Conservation (phyloP, 2,113 vertebrate genomes). For the Morone chrysops region DNA sequence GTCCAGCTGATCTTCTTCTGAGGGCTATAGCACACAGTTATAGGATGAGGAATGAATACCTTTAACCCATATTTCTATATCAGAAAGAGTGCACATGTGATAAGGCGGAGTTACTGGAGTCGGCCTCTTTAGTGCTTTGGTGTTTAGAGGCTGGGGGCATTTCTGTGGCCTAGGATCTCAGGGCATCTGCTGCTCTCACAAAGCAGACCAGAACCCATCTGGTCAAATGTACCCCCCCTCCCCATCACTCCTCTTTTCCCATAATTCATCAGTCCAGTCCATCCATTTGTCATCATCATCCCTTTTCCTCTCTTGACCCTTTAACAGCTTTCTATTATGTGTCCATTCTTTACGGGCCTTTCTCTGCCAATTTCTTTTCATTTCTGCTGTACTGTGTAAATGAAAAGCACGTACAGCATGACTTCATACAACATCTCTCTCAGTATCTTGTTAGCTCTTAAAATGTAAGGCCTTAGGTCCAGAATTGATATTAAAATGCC, state of each 20-base stretch:
- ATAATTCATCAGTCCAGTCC: conserved; percentile 26
- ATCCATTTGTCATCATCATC: conserved; percentile 3
- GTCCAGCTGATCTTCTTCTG: conserved; percentile 10
- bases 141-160: conserved; percentile 52
- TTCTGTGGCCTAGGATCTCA: conserved; percentile 67
- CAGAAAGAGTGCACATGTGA: conserved; percentile 28
- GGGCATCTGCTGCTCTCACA: conserved; percentile 81
- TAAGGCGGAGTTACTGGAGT: conserved; percentile 1
- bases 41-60: conserved; percentile 3
- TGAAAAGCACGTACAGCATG: not conserved
- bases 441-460: not conserved
- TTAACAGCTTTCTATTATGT: not conserved
- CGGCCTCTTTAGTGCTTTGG: conserved; percentile 44
- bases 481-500: conserved; percentile 26
- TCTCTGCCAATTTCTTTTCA: not conserved
- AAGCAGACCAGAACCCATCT: conserved; percentile 77
- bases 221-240: conserved; percentile 49
- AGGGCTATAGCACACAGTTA: not conserved
- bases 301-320: not conserved
- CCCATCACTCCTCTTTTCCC: not conserved
- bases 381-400: not conserved
- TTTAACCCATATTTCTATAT: conserved; percentile 50
- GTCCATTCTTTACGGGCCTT: not conserved
- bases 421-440: not conserved
- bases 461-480: not conserved